Base-by-base conservation (phyloP, 2,113 vertebrate species). In the Zosterops hypoxanthus region DNA sequence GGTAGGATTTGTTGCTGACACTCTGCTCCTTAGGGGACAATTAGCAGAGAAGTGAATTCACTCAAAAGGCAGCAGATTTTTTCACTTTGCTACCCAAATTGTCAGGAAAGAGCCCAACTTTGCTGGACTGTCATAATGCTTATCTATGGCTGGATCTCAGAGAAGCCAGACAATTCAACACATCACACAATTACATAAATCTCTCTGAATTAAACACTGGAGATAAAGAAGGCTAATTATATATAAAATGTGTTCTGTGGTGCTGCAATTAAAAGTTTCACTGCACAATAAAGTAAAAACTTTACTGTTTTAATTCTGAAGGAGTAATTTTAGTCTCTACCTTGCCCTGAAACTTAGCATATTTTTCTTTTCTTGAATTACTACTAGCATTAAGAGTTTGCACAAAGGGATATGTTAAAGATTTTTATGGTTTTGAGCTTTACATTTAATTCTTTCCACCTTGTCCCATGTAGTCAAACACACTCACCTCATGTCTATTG, bases 11-110 rank as follows among this genome's bases (percentile, higher is more conserved):
- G 88, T 84, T 96, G 79, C 97, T 98, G 98, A 98, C 98, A 98
- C 93, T 97, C 96, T 86, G 86, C 92, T 99, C 98, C 98, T 98
- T 92, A 31, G 98, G 98, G 98, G 97, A 96, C 97, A 98, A 99
- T 99, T 99, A 99, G 95, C 91, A 97, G 97, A 97, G 97, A 95
- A 98, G 95, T 90, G 95, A 98, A 98, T 98, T 98, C 88, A 94
- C 95, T 97, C 91, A 96, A 97, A 98, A 98, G 86, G 94, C 92
- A 78, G 93, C 59, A 96, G 96, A 97, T 95, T 95, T 96, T 95
- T 92, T 94, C 79, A 86, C 57, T 97, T 97, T 86, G 41, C 82
- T 77, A n/a, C 75, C 18, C 78, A 90, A 97, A 97, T 94, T 97
- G 97, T 97, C 92, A 97, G 77, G 59, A 79, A 86, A 71, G 57